phyloP scores from a whole-genome alignment of 30 jellyfish, hydroid and myxozoan genomes.

The Mastigias papua region DNA sequence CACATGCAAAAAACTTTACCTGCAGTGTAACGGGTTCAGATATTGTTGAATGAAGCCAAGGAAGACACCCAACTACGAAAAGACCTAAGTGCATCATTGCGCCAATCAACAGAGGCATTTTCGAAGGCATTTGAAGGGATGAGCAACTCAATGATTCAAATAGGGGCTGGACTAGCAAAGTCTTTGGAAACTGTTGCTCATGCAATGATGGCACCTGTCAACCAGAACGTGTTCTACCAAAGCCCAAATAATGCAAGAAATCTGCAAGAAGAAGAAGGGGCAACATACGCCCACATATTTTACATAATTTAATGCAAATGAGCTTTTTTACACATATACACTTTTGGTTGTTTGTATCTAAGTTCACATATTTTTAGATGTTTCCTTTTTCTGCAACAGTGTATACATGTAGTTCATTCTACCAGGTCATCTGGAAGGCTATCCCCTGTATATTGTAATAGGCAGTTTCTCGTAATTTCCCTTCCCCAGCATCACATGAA shows the following conservation, averaged over 20 bases:
- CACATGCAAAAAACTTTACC: constrained; percentile 67
- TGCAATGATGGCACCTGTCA: constrained; percentile 46
- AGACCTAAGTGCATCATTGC: constrained; percentile 63
- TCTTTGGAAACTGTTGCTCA: constrained; percentile 27
- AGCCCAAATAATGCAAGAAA: constrained; percentile 8
- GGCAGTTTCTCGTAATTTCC: constrained; percentile 30
- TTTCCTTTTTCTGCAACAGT: no score
- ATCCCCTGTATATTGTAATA: constrained; percentile 11
- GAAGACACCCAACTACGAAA: constrained; percentile 54
- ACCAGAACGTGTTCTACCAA: constrained; percentile 61
- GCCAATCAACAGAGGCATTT: constrained; percentile 51
- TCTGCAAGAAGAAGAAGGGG: constrained; percentile 13
- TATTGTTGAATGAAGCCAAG: constrained; percentile 42
- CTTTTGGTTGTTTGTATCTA: background rate
- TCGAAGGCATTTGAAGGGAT: constrained; percentile 39
- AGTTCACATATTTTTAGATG: background rate
- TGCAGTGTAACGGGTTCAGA: constrained; percentile 51
- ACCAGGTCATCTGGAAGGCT: constrained; percentile 46
- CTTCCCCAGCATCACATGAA: constrained; percentile 52
- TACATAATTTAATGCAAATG: constrained; percentile 1
- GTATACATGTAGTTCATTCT: constrained; percentile 18
- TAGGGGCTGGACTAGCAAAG: constrained; percentile 29
- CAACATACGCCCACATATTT: constrained; percentile 14
- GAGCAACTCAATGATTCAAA: constrained; percentile 46
- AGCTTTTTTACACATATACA: background rate